These are phyloP conservation scores for Drosophila setosimentum DNA, from an alignment of 2,888 invertebrate species.

Conservation along the genomic window DNA sequence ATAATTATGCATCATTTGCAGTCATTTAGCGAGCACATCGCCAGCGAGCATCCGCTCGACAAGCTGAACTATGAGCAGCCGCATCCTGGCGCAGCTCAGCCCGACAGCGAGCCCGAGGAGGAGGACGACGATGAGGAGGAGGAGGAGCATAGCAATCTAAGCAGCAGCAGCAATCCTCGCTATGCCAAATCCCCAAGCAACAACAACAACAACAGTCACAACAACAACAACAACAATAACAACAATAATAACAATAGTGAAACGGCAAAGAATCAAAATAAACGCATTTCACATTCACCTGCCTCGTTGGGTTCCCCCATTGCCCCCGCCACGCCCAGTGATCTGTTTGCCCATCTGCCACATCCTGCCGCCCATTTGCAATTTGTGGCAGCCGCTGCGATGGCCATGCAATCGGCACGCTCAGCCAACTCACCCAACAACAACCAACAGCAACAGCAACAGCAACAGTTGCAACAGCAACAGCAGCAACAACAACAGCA, in stretches of 20 bases:
- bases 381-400: slow-evolving; percentile 82
- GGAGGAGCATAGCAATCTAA: slow-evolving; percentile 72
- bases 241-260: slow-evolving; percentile 60
- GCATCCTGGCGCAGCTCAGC: slow-evolving; percentile 55
- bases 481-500: slow-evolving; percentile 72
- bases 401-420: slow-evolving; percentile 81
- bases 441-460: slow-evolving; percentile 54
- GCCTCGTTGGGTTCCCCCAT: slow-evolving; percentile 59
- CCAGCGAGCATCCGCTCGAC: slow-evolving; percentile 84
- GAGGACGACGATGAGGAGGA: slow-evolving; percentile 32
- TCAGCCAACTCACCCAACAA: slow-evolving; percentile 71
- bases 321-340: slow-evolving; percentile 36
- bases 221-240: slow-evolving; percentile 60
- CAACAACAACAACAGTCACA: slow-evolving; percentile 54
- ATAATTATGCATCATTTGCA: slow-evolving; percentile 36
- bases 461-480: slow-evolving; percentile 65
- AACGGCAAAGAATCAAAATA: slow-evolving; percentile 67
- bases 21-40: slow-evolving; percentile 86
- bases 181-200: slow-evolving; percentile 60
- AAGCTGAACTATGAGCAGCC: slow-evolving; percentile 82
- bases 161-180: slow-evolving; percentile 59
- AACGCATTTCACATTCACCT: slow-evolving; percentile 59
- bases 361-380: slow-evolving; percentile 62
- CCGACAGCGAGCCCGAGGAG: slow-evolving; percentile 66
- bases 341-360: slow-evolving; percentile 66